These are phyloP conservation scores for Actinia tenebrosa DNA, from an alignment of 64 coral and sea anemone genomes.

Conservation along the genomic window DNA sequence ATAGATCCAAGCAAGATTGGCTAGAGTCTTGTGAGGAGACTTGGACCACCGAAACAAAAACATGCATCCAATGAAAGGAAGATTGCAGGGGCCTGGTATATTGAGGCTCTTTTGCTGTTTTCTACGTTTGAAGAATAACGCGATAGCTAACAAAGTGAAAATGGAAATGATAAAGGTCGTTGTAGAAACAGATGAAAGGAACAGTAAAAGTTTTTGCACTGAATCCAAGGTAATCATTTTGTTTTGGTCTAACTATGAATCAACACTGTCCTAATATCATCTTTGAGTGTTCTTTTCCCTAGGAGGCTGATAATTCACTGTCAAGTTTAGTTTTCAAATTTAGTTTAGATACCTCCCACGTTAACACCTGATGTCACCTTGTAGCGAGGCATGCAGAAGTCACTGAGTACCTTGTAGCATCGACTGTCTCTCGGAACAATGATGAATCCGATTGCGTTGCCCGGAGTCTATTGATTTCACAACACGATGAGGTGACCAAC, in stretches of 20 bases:
- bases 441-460: no score
- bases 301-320: background rate
- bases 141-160: background rate
- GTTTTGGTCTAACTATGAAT: background rate
- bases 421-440: background rate
- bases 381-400: background rate
- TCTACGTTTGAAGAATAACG: background rate
- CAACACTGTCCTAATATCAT: background rate
- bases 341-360: background rate
- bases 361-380: background rate
- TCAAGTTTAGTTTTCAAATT: background rate
- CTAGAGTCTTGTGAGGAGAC: constrained; percentile 1
- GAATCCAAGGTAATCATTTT: background rate
- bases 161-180: background rate
- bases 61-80: constrained; percentile 28
- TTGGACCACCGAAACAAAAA: constrained; percentile 9
- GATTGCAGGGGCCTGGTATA: constrained; percentile 3
- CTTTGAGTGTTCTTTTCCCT: background rate
- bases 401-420: background rate
- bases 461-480: background rate
- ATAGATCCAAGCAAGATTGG: background rate
- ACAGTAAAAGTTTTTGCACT: background rate
- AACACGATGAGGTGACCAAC: background rate
- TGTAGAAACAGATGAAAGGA: background rate
- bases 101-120: background rate